A percentile compares a stretch with the other conserved stretches of the same genome.
Evolutionary conservation across 1,140 invertebrate genomes (phyloP).

Genomic region (Drosophila tsacasi): DNA sequence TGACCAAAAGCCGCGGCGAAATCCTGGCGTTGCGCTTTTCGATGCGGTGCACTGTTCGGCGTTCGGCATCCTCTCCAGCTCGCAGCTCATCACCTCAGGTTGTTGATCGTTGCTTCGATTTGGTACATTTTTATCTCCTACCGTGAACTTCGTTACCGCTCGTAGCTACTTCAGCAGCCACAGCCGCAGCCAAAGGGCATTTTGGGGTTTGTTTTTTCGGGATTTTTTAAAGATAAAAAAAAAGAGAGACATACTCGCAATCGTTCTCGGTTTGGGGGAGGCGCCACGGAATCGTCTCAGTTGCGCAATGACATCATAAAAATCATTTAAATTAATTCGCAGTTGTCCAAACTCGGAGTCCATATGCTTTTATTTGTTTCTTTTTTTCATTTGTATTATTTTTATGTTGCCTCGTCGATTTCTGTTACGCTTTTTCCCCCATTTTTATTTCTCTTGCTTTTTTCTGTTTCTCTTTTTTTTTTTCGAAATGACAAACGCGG

Average conservation of each 20-base stretch:
- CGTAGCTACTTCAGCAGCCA: conserved; percentile 69
- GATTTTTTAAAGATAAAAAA: conserved; percentile 21
- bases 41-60: conserved; percentile 36
- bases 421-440: conserved; percentile 40
- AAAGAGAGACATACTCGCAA: conserved; percentile 6
- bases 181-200: conserved; percentile 58
- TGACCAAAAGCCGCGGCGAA: conserved; percentile 17
- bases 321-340: conserved; percentile 83
- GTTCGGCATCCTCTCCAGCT: conserved; percentile 24
- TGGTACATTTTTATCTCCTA: conserved; percentile 83
- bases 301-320: conserved; percentile 83
- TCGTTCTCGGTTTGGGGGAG: conserved; percentile 17
- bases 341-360: conserved; percentile 56
- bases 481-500: conserved; percentile 70
- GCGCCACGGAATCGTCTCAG: conserved; percentile 63
- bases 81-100: conserved; percentile 66
- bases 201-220: conserved; percentile 50
- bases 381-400: conserved; percentile 50
- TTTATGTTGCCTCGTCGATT: conserved; percentile 69
- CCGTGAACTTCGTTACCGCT: conserved; percentile 83
- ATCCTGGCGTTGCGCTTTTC: conserved; percentile 37
- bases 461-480: conserved; percentile 15
- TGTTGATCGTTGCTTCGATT: conserved; percentile 83
- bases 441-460: conserved; percentile 9
- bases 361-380: conserved; percentile 83